These are phyloP conservation scores for Yponomeuta cagnagella DNA, from an alignment of 2,888 invertebrate species.

Conservation along the genomic window DNA sequence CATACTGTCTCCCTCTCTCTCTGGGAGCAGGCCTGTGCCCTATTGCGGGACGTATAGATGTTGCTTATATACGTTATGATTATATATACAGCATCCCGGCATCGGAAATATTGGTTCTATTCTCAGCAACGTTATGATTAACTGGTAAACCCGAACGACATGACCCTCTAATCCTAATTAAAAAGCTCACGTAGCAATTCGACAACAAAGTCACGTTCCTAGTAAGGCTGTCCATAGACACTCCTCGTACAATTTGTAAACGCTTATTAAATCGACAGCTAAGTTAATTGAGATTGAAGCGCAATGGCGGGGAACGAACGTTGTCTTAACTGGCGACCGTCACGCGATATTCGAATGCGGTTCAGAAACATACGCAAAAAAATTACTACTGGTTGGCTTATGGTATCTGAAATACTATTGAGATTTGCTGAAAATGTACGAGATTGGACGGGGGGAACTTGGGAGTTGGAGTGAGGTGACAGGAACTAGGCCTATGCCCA, in stretches of 20 bases:
- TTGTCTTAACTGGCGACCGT: background rate
- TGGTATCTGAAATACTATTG: background rate
- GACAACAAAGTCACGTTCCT: background rate
- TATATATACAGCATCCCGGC: too few relatives aligned
- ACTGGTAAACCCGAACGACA: too few relatives aligned
- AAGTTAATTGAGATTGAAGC: conserved; percentile 1
- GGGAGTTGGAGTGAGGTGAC: too few relatives aligned
- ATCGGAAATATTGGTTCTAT: too few relatives aligned
- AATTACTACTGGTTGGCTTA: background rate
- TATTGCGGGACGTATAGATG: too few relatives aligned
- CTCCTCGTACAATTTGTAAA: background rate
- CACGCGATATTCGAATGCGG: background rate
- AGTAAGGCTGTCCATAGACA: background rate
- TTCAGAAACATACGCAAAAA: background rate
- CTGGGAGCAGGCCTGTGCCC: too few relatives aligned
- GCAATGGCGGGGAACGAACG: background rate
- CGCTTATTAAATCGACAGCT: background rate
- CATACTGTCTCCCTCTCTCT: too few relatives aligned
- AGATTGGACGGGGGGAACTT: too few relatives aligned
- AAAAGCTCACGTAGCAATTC: background rate
- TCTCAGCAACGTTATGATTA: too few relatives aligned
- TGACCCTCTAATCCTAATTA: too few relatives aligned
- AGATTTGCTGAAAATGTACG: background rate
- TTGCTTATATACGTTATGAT: too few relatives aligned
- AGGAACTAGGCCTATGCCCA: too few relatives aligned